Base-by-base conservation (phyloP, 2,888 invertebrate species). In the Ryuthela nishihirai region DNA sequence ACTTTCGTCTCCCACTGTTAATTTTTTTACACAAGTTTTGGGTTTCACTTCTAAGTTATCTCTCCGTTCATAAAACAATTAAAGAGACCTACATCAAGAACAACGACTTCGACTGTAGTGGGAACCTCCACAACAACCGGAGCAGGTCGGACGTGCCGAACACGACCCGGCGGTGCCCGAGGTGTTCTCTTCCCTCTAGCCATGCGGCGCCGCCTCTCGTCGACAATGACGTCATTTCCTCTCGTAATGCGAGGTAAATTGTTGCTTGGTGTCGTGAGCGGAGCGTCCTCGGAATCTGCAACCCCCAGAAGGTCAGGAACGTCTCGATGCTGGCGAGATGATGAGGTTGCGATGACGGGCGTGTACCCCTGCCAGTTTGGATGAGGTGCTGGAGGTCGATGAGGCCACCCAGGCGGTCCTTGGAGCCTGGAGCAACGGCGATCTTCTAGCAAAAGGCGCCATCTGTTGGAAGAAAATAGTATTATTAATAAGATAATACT, bases 141-240 rank as follows among this genome's bases (percentile, higher is more conserved):
- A 7, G n/a, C 10, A 24, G 15, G 25, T 9, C 25, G 4, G 6
- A 38, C 46, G 10, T 23, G 17, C 24, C 12, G n/a, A 2, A 21
- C 18, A 7, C 34, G 29, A 7, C 34, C n/a, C 1, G 21, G 20
- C 6, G 15, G 39, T n/a, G 48, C n/a, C 9, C 9, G 20, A 1
- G 43, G 38, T 2, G 38, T 20, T 9, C 36, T 23, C 32, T 52
- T 52, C 0, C 39, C 23, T n/a, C n/a, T n/a, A 20, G 17, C 20
- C 52, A 52, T 52, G 12, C 52, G 40, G 17, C 52, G 52, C 10
- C 52, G 44, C 15, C 52, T 38, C 18, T 52, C 52, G n/a, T 52
- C 52, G 2, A 52, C 52, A 32, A 29, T 34, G 26, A 52, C 39
- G 20, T 52, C 52, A 3, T 36, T 23, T 5, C 52, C 29, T 12